Percentiles rank a stretch among this genome's conserved stretches.
phyloP scores from a whole-genome alignment of 2,113 vertebrate genomes.

The Pedionomus torquatus region DNA sequence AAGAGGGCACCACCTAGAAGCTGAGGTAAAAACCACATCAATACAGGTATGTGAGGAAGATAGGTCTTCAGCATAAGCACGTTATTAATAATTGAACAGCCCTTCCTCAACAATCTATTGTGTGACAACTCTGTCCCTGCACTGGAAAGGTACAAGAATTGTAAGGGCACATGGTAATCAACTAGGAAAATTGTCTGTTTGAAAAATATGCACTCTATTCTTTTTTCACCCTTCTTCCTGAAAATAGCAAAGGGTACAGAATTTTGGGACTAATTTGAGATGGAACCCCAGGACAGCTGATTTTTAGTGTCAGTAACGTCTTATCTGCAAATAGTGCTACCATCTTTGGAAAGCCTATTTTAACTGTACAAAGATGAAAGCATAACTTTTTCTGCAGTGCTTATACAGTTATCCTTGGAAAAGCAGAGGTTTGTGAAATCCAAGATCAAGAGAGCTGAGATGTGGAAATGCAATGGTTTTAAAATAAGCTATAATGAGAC shows the following conservation, averaged over 20 bases:
- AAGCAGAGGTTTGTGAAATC: not conserved
- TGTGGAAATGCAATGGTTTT: not conserved
- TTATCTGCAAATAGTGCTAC: not conserved
- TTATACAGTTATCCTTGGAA: not conserved
- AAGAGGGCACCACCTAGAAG: not conserved
- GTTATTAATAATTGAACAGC: not conserved
- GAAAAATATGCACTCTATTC: not conserved
- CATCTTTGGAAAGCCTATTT: not conserved
- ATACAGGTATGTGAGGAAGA: not conserved
- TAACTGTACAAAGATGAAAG: not conserved
- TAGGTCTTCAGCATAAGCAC: not conserved
- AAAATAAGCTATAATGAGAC: not conserved
- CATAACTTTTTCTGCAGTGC: not conserved
- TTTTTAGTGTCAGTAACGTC: not conserved
- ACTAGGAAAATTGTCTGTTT: not conserved
- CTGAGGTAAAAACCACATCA: rapidly evolving
- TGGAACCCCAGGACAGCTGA: not conserved
- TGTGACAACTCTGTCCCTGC: not conserved
- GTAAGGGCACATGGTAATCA: not conserved
- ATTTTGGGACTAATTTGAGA: not conserved
- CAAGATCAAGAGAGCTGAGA: not conserved
- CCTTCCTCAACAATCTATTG: not conserved
- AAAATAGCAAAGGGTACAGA: not conserved
- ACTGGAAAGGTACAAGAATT: not conserved
- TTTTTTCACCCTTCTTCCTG: not conserved